Evolutionary conservation across 2,797 vertebrate genomes (phyloP), one percentile per base, ranked within the genome.

Genomic region (Sphaeramia orbicularis): DNA sequence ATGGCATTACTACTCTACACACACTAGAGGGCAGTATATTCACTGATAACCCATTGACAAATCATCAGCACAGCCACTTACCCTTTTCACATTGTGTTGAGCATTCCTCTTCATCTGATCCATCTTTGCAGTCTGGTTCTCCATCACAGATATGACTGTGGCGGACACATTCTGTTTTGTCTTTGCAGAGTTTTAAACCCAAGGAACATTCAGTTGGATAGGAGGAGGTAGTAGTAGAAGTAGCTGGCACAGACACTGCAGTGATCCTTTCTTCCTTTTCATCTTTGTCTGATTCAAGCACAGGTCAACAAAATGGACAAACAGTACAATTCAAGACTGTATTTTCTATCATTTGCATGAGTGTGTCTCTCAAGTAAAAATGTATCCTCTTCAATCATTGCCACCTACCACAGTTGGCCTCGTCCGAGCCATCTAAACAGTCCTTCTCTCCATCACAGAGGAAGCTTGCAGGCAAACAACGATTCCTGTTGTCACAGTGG

Each of bases 21-120:
- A 71, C 73, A 35, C 32, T 67, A 69, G 58, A 53, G 53, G 75
- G 65, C 61, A 79, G 65, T 45, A 45, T 40, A 59, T 40, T 11
- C 12, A 42, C 2, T 16, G 16, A 36, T 27, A 14, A 57, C 3
- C 15, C 16, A 36, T 8, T 2, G 9, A 14, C 15, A 47, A 10
- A 16, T 35, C 9, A 2, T 7, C 19, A 12, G 32, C 0, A 54
- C 10, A 58, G 16, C 44, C 2, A 41, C 43, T 81, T 76, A 94
- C 94, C 90, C 0, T 2, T 51, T 56, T 66, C 74, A 84, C 94
- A 94, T 41, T 35, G 18, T 0, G 65, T 64, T 14, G 9, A 5
- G 30, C 92, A 92, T n/a, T 94, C 95, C 27, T 94, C 89, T 76
- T 99, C 97, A 0, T 99, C 97, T 0, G 94, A 94, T 35, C 94